Evolutionary conservation across 2,888 invertebrate genomes (phyloP).

Genomic region (Ceraclea dissimilis): DNA sequence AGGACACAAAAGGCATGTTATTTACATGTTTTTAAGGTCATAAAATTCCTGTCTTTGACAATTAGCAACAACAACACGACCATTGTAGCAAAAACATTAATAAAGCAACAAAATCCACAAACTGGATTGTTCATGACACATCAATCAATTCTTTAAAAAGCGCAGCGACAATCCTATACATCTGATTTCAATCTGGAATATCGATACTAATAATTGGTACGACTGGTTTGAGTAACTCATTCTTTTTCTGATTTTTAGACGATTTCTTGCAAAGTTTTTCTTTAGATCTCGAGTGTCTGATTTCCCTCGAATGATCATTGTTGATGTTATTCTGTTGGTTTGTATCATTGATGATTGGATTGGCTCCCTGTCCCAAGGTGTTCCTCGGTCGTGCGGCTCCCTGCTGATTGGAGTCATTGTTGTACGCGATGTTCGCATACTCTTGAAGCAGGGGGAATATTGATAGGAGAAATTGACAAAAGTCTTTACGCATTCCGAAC

Average conservation of each 20-base stretch:
- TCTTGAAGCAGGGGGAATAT: slow-evolving; percentile 93
- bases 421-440: slow-evolving; percentile 97
- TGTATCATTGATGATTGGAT: slow-evolving; percentile 3
- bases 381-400: slow-evolving; percentile 31
- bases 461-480: slow-evolving; percentile 92
- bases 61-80: no score
- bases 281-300: slow-evolving; percentile 38
- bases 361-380: slow-evolving; percentile 39
- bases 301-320: slow-evolving; percentile 43
- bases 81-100: no score
- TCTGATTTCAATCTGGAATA: slow-evolving; percentile 85
- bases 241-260: slow-evolving; percentile 64
- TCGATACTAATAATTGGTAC: slow-evolving; percentile 86
- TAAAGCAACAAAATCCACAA: no score
- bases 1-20: no score
- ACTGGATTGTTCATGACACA: no score
- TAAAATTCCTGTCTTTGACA: no score
- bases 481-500: slow-evolving; percentile 97
- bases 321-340: slow-evolving; percentile 29
- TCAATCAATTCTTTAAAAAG: no score
- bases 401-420: slow-evolving; percentile 47
- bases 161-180: no score
- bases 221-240: slow-evolving; percentile 75
- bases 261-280: slow-evolving; percentile 53
- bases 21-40: no score